These are phyloP conservation scores for Myxocyprinus asiaticus DNA, from an alignment of 2,113 vertebrate species.

Conservation along the genomic window DNA sequence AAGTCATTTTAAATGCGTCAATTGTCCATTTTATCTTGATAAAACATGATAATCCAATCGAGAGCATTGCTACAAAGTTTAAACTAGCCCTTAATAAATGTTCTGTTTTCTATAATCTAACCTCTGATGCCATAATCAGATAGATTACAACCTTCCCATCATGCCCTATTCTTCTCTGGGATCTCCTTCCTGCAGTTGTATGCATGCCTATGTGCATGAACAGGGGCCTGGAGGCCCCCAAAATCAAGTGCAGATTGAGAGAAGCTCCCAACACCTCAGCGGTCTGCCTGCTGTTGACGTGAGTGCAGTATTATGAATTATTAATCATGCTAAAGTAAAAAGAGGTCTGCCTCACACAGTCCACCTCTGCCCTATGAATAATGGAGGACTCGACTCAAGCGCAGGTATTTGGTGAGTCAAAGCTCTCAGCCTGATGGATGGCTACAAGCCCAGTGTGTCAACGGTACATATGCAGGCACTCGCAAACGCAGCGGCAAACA, in stretches of 20 bases:
- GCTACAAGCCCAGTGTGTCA: constrained; percentile 58
- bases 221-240: constrained; percentile 61
- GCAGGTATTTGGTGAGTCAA: constrained; percentile 77
- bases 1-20: too few relatives aligned
- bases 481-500: constrained; percentile 52
- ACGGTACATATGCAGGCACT: constrained; percentile 53
- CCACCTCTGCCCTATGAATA: constrained; percentile 75
- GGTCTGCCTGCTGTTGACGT: constrained; percentile 46
- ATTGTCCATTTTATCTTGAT: too few relatives aligned
- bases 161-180: constrained; percentile 31
- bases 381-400: constrained; percentile 73
- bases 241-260: constrained; percentile 70
- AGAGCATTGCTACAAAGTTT: too few relatives aligned
- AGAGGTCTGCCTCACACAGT: constrained; percentile 69
- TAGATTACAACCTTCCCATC: not conserved
- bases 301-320: constrained; percentile 74
- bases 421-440: constrained; percentile 70
- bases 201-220: constrained; percentile 52
- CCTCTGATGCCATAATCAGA: too few relatives aligned
- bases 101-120: too few relatives aligned
- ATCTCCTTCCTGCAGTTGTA: constrained; percentile 10
- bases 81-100: too few relatives aligned
- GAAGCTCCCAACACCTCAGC: constrained; percentile 47
- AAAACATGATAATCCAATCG: too few relatives aligned
- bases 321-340: constrained; percentile 80